Conservation (phyloP, 2,113 vertebrate genomes). For the Hypomesus transpacificus region DNA sequence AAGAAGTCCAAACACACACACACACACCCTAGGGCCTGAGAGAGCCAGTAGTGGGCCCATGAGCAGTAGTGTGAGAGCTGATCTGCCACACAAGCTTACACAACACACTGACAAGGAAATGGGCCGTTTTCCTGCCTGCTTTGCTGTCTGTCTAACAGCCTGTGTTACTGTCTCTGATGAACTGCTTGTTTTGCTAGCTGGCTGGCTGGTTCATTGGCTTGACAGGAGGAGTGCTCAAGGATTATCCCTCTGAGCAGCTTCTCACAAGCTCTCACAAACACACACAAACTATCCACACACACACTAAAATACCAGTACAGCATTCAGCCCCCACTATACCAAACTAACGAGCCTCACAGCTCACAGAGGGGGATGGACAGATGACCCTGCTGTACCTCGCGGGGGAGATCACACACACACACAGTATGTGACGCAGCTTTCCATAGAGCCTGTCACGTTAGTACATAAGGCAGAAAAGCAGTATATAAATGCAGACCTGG, state of each 20-base stretch:
- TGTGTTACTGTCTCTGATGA: too few species aligned
- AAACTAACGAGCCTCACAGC: not conserved
- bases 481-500: too few species aligned
- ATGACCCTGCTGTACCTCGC: not conserved
- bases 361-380: not conserved
- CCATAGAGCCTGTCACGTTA: too few species aligned
- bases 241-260: conserved; percentile 9
- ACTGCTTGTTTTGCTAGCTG: too few species aligned
- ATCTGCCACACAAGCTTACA: too few species aligned
- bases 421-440: not conserved
- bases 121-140: not conserved
- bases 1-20: not conserved
- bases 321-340: conserved; percentile 1
- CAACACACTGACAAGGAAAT: conserved; percentile 8
- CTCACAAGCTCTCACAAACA: not conserved
- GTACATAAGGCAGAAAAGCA: too few species aligned
- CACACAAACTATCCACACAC: not conserved
- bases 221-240: not conserved
- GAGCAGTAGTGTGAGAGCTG: not conserved
- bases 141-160: too few species aligned
- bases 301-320: conserved; percentile 7
- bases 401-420: not conserved
- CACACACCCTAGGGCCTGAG: not conserved
- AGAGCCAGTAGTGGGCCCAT: not conserved
- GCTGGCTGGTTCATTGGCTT: not conserved